These are phyloP conservation scores for Nerophis ophidion DNA, from an alignment of 2,113 vertebrate species.

Conservation along the genomic window DNA sequence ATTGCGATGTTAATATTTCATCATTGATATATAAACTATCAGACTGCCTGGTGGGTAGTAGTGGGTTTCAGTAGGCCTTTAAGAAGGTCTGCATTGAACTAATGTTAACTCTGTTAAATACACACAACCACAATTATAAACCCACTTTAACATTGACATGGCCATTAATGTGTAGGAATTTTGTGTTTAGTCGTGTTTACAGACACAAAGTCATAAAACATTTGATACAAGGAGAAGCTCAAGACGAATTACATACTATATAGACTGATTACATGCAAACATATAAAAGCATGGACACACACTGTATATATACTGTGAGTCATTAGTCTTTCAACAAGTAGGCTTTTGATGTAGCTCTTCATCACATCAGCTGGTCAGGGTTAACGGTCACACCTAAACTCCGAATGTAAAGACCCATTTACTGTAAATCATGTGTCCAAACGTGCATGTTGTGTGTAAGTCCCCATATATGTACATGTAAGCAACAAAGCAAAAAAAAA, in stretches of 20 bases:
- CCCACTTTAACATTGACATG: not conserved
- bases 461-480: not conserved
- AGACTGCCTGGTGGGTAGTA: too few relatives aligned
- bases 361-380: not conserved
- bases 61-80: too few relatives aligned
- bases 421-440: not conserved
- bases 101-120: too few relatives aligned
- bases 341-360: not conserved
- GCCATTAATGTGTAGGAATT: not conserved
- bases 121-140: too few relatives aligned
- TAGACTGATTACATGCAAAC: not conserved
- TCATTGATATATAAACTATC: too few relatives aligned
- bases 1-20: too few relatives aligned
- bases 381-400: not conserved
- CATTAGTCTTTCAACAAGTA: slow-evolving; percentile 1
- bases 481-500: too few relatives aligned
- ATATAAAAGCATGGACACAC: not conserved
- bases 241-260: not conserved
- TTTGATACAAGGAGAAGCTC: not conserved
- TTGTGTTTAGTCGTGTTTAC: not conserved
- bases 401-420: not conserved
- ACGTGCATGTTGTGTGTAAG: not conserved
- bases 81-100: too few relatives aligned
- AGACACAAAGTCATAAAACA: not conserved
- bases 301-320: not conserved